phyloP scores from a whole-genome alignment of 2,797 vertebrate genomes.

The Myotis findleyi region DNA sequence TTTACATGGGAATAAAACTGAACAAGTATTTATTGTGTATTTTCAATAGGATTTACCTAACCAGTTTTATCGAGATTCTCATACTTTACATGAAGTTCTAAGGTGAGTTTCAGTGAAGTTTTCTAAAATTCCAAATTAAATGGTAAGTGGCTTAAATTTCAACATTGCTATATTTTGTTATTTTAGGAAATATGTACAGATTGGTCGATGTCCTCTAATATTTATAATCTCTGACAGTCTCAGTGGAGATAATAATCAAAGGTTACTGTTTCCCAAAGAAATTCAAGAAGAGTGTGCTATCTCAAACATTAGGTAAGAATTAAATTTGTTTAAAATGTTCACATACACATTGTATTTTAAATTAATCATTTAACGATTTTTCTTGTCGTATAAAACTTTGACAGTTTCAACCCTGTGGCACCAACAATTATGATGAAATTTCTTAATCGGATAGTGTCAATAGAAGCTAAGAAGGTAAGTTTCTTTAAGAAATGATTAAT shows the following conservation, averaged over 20 bases:
- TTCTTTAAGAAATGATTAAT: slow-evolving; percentile 60
- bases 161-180: neutral
- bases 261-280: slow-evolving; percentile 92
- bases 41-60: slow-evolving; percentile 95
- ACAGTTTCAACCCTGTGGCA: slow-evolving; percentile 97
- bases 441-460: slow-evolving; percentile 90
- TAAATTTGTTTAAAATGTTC: slow-evolving; percentile 30
- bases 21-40: slow-evolving; percentile 69
- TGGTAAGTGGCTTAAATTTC: neutral
- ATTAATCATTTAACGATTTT: slow-evolving; percentile 53
- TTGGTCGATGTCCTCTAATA: slow-evolving; percentile 91
- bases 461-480: slow-evolving; percentile 92
- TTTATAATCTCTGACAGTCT: slow-evolving; percentile 95
- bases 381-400: slow-evolving; percentile 69
- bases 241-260: slow-evolving; percentile 91
- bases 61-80: slow-evolving; percentile 95
- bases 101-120: slow-evolving; percentile 88
- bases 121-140: neutral
- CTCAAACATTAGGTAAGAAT: slow-evolving; percentile 91
- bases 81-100: slow-evolving; percentile 92
- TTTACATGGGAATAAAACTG: neutral
- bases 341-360: neutral
- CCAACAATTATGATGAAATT: slow-evolving; percentile 97
- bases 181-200: slow-evolving; percentile 91
- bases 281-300: slow-evolving; percentile 92